Evolutionary conservation across 2,113 vertebrate genomes (phyloP).

Genomic region (Oreocharis arfaki): DNA sequence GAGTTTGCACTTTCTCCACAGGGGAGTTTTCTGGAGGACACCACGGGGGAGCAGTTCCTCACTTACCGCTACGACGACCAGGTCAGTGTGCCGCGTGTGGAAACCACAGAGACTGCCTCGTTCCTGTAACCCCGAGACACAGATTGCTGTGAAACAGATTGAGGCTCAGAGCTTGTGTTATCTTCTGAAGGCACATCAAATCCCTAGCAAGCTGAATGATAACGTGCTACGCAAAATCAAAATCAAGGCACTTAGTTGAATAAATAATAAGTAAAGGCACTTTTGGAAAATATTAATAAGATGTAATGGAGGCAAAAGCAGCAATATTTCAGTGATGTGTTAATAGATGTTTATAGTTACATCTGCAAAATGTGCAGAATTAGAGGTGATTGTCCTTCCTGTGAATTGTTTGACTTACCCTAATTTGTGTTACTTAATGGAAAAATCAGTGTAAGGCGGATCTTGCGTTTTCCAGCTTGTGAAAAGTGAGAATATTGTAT

Average conservation of each 20-base stretch:
- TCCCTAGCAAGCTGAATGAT: not conserved
- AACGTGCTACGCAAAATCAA: not conserved
- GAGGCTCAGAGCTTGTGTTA: not conserved
- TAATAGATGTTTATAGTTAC: not conserved
- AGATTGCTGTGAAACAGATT: not conserved
- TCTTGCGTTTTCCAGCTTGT: not conserved
- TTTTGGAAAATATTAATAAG: not conserved
- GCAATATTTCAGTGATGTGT: not conserved
- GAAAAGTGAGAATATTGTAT: not conserved
- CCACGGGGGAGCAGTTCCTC: conserved; percentile 86
- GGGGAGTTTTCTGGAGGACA: conserved; percentile 91
- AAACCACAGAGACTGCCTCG: not conserved
- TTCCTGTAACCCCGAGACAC: not conserved
- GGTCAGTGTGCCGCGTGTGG: conserved; percentile 64
- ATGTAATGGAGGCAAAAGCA: not conserved
- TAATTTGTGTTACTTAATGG: not conserved
- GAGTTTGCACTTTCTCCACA: conserved; percentile 94
- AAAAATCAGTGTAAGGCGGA: not conserved
- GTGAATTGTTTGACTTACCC: not conserved
- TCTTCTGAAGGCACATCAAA: not conserved
- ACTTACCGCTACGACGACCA: conserved; percentile 90
- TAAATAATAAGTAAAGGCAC: not conserved
- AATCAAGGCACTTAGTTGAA: not conserved
- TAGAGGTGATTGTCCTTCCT: not conserved
- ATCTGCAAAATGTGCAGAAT: not conserved